Evolutionary conservation across 2,888 invertebrate species (phyloP), one percentile per base, ranked within the genome.

Genomic region (Drosophila diplacantha): DNA sequence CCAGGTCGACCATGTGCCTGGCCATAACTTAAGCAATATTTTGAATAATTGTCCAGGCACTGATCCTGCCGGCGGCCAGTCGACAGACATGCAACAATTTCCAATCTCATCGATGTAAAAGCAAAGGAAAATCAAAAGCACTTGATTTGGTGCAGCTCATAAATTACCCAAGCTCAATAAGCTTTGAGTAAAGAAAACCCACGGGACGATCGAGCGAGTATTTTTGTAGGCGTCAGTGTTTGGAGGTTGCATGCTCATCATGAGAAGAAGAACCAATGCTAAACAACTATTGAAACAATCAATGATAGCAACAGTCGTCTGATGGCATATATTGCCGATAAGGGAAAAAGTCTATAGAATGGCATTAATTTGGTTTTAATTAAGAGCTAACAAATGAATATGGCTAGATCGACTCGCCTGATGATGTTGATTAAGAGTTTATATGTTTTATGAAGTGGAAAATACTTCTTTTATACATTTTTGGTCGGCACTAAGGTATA

Each of bases 21-120:
- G 73, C 61, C 54, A 77, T 82, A 72, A 69, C 66, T 80, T 80
- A 72, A 69, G 59, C 56, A 64, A 54, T 67, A 76, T 79, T 69
- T 67, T 82, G 81, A 77, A 77, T 82, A 82, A 83, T 78, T 81
- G 73, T 59, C 9, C 49, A 53, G 63, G 60, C 60, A 46, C 67
- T 68, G 74, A 82, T 46, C 37, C 55, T 64, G 80, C 77, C 47
- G 46, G 72, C 69, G 77, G 81, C 82, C 68, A 72, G 64, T 74
- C 77, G 72, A 65, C 57, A 49, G 60, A 57, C 76, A 81, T 78
- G 79, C 78, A 81, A 83, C 64, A 58, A 59, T 64, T 65, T 50
- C 63, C 46, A 35, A 62, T 57, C 68, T 51, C 66, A 70, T 59
- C 59, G 75, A 72, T 65, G 62, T 74, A 77, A 76, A 67, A 68